Base-by-base conservation (phyloP, 1,140 invertebrate genomes). In the Papilio aristodemus region DNA sequence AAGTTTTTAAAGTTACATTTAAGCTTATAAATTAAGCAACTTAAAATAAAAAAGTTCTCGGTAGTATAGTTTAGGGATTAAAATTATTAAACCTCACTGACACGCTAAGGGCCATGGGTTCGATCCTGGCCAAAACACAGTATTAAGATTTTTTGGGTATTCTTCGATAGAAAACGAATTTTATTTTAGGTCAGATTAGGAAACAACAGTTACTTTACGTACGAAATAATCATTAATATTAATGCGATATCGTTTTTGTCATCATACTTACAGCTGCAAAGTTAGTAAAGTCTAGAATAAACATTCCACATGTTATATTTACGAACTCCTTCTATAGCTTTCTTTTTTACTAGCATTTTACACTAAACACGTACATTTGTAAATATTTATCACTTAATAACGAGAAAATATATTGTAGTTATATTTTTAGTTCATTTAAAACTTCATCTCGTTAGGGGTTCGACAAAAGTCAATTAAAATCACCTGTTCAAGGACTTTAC, bases 401-500 rank as follows among this genome's bases (percentile, higher is more conserved):
- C 62, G 6, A 14, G 11, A 57, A 64, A 50, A 22, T n/a, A 22
- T 54, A 54, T 54, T 25, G 63, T 36, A 36, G 37, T 58, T 58
- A 14, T 58, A 39, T 25, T 67, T 58, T 25, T 58, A 27, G 38
- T 58, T 58, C 38, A 39, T 41, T 68, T 58, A 68, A 68, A 39
- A 58, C 8, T 43, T 1, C 27, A 54, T 67, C 27, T 67, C 22
- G 11, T 67, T 32, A 68, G 25, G 63, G 39, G 46, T 38, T 70
- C 68, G 69, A 73, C 69, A 68, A 73, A 74, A 77, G 69, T 78
- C 72, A 75, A 80, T 80, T 82, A 79, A 75, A 79, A 76, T 77
- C 78, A 82, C 80, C 77, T 84, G 80, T 77, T 74, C 57, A 68
- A 57, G 39, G 58, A 71, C 66, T 71, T 71, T 71, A 85, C 83